Evolutionary conservation across 64 coral and sea anemone species (phyloP).

Genomic region (Pachyseris speciosa): DNA sequence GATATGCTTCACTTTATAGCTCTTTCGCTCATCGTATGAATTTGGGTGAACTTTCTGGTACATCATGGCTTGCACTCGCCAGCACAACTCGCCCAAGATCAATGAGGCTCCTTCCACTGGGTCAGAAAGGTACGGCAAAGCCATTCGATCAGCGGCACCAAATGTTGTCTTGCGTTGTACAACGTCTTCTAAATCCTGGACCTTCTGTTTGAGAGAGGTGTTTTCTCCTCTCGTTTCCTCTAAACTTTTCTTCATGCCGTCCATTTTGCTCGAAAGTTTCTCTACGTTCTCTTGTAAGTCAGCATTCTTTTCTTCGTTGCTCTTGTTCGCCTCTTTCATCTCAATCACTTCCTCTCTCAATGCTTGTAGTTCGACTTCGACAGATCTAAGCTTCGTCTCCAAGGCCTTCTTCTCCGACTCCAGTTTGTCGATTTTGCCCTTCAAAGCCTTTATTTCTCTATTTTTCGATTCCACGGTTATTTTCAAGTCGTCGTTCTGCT

Average conservation of each 20-base stretch:
- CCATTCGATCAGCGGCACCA: not conserved
- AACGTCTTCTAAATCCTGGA: not conserved
- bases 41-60: conserved; percentile 31
- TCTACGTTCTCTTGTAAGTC: not conserved
- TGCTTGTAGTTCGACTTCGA: conserved; percentile 17
- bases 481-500: not conserved
- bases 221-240: conserved; percentile 9
- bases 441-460: not conserved
- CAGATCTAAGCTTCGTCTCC: not conserved
- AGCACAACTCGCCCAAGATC: not conserved
- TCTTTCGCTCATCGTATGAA: not conserved
- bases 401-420: conserved; percentile 8
- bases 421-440: conserved; percentile 17
- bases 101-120: not conserved
- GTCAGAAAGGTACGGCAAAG: not conserved
- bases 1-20: conserved; percentile 29
- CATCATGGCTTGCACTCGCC: conserved; percentile 32
- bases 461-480: conserved; percentile 9
- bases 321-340: not conserved
- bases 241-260: not conserved
- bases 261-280: conserved; percentile 11
- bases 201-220: not conserved
- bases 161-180: not conserved
- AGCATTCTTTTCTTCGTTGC: not conserved
- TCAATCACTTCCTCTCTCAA: not conserved